Base-by-base conservation (phyloP, 2,113 vertebrate species). In the Tonatia bakeri region DNA sequence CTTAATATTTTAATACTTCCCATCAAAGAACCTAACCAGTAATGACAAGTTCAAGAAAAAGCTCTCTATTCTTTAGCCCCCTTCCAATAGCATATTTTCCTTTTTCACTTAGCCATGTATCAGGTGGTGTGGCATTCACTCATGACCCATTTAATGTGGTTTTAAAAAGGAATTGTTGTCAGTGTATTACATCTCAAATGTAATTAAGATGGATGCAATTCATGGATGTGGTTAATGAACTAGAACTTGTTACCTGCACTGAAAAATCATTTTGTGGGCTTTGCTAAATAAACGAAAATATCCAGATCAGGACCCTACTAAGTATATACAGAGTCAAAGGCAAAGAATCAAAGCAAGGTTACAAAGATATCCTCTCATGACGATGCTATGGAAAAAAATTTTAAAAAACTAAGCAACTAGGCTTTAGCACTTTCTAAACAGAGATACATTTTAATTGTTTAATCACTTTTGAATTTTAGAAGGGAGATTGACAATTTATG, bases 271-370 rank as follows among this genome's bases (percentile, higher is more conserved):
- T 77, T 83, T 22, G 40, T 59, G 67, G 56, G 24, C 26, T 95
- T 96, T 88, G 84, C 72, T 93, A 73, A 65, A 72, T 40, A 83
- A 90, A 94, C 67, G 65, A 59, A 94, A 67, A 52, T 72, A 67
- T 88, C 47, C 85, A 33, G 36, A 96, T 26, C 82, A 91, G 89
- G 59, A 73, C 47, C 36, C 9, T 54, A 38, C 24, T 70, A 36
- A 91, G 26, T 84, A 90, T 93, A 76, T 64, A 94, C 59, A 93
- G 79, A 94, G 95, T 95, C 87, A 90, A 97, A 94, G 73, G 64
- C 69, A 91, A 64, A 82, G 52, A 91, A 87, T 94, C 56, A 85
- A 95, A 96, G 40, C 8, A 84, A 96, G 67, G n/a, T 95, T 89
- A 77, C 31, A 80, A 67, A 96, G 92, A 17, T 40, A 61, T 92